phyloP scores from a whole-genome alignment of 1,140 invertebrate genomes.

The Tetramorium simillimum region DNA sequence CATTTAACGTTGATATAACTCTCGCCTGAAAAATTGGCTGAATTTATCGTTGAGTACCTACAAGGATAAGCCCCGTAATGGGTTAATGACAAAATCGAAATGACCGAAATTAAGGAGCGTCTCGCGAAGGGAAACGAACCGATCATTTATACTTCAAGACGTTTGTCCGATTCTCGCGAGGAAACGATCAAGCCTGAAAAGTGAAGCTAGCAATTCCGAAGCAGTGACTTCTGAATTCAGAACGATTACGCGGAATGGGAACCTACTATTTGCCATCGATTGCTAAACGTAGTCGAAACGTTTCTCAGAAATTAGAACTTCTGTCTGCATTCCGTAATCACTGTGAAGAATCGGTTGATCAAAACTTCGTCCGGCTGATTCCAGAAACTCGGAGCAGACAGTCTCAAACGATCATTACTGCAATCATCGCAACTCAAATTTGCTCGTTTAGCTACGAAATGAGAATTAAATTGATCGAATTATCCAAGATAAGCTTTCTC shows the following conservation, averaged over 20 bases:
- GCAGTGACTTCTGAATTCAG: slow-evolving; percentile 19
- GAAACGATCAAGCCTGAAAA: slow-evolving; percentile 16
- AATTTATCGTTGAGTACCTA: not conserved
- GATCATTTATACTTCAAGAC: slow-evolving; percentile 1
- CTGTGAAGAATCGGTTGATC: not conserved
- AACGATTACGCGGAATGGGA: not conserved
- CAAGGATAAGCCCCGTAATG: not conserved
- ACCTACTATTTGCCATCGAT: slow-evolving; percentile 43
- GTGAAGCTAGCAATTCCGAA: slow-evolving; percentile 8
- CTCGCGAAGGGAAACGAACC: not conserved
- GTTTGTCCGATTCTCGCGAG: not conserved
- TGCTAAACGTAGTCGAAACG: slow-evolving; percentile 13
- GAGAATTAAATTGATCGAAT: slow-evolving; percentile 26
- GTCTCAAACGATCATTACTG: not conserved
- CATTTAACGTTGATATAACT: not conserved
- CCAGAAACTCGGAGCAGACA: not conserved
- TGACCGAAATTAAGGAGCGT: not conserved
- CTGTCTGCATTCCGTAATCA: slow-evolving; percentile 11
- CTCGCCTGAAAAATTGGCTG: not conserved
- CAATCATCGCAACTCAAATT: slow-evolving; percentile 3
- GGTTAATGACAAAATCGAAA: not conserved
- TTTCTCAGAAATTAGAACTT: slow-evolving; percentile 29
- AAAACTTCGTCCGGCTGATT: not conserved
- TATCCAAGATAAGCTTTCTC: not conserved
- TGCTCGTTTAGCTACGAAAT: not conserved